phyloP scores from a whole-genome alignment of 1,140 invertebrate genomes.

The Drosophila sp. region DNA sequence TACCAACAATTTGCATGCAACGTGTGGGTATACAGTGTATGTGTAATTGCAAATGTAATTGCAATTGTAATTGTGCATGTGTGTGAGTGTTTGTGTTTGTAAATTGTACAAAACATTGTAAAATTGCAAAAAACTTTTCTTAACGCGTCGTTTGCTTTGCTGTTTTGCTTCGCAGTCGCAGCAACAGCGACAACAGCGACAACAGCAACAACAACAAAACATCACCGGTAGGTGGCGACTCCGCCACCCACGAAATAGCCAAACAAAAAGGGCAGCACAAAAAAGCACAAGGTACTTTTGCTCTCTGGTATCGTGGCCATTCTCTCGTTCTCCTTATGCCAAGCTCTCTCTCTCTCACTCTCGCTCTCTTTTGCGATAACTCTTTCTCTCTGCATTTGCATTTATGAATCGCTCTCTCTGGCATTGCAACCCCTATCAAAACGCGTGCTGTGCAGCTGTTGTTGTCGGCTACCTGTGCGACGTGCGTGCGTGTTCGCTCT shows the following conservation, averaged over 20 bases:
- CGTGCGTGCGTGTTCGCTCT: slow-evolving; percentile 41
- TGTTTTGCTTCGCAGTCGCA: slow-evolving; percentile 42
- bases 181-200: slow-evolving; percentile 1
- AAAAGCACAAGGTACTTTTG: slow-evolving; percentile 45
- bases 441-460: slow-evolving; percentile 25
- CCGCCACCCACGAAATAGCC: slow-evolving; percentile 56
- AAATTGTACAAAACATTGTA: slow-evolving; percentile 9
- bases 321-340: background rate
- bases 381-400: slow-evolving; percentile 17
- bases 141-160: slow-evolving; percentile 49
- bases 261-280: slow-evolving; percentile 51
- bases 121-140: slow-evolving; percentile 39
- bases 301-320: slow-evolving; percentile 32
- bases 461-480: slow-evolving; percentile 36
- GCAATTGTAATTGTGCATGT: slow-evolving; percentile 3
- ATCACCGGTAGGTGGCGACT: slow-evolving; percentile 46
- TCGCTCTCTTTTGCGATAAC: background rate
- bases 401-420: background rate
- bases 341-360: slow-evolving; percentile 3
- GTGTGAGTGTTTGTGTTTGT: slow-evolving; percentile 6
- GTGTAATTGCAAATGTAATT: background rate
- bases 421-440: slow-evolving; percentile 41
- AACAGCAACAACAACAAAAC: slow-evolving; percentile 38
- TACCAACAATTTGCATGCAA: slow-evolving; percentile 14
- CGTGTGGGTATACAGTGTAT: slow-evolving; percentile 16